These are phyloP conservation scores for Suillia variegata DNA, from an alignment of 2,888 invertebrate species.

Conservation along the genomic window DNA sequence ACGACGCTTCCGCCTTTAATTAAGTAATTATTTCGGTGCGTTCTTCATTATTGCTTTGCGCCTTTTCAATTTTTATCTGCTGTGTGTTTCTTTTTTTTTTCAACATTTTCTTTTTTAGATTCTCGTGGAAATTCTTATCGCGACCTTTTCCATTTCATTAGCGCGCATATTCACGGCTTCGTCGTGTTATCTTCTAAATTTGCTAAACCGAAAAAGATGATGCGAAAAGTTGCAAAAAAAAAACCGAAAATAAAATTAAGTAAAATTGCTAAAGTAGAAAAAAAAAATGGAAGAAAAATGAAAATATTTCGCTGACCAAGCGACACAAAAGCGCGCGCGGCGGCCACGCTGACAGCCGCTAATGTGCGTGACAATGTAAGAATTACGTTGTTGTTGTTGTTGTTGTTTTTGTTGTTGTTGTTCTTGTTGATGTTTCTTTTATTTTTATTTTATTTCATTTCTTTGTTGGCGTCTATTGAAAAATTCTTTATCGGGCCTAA, in stretches of 20 bases:
- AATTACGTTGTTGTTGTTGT: neutral
- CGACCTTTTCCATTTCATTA: constrained; percentile 1
- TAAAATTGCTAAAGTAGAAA: no score
- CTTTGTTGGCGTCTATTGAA: no score
- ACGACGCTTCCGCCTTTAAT: constrained; percentile 46
- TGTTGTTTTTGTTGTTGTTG: no score
- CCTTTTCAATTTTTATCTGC: neutral
- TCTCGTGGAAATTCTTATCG: neutral
- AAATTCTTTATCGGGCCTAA: no score
- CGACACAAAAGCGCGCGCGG: neutral
- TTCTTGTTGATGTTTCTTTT: neutral
- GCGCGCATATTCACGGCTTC: neutral
- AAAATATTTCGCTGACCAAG: neutral
- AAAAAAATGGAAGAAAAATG: no score
- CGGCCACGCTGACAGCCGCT: neutral
- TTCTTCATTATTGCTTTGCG: constrained; percentile 17
- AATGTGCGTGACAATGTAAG: neutral
- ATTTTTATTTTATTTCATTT: neutral
- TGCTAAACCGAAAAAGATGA: no score
- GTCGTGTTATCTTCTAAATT: no score
- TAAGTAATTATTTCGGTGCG: constrained; percentile 55
- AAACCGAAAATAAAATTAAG: no score
- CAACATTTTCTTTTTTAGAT: neutral
- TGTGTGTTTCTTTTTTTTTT: neutral
- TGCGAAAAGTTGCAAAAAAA: no score